Evolutionary conservation across 2,797 vertebrate species (phyloP), one percentile per base, ranked within the genome.

Genomic region (Sebastes oblongus): DNA sequence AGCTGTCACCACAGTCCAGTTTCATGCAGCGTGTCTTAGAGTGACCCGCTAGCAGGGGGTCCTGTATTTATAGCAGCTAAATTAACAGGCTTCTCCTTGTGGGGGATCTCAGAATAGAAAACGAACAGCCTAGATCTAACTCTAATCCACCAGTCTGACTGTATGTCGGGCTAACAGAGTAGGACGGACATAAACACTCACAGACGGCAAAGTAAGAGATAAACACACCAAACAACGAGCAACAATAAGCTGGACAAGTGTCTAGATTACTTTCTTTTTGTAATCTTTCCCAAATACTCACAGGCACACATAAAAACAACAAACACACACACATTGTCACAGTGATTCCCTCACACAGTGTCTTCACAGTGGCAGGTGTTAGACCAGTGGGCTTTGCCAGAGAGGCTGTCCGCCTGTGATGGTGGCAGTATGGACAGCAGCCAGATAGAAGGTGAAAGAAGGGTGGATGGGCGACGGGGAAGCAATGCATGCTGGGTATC

Each of bases 61-160:
- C 70, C 71, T 72, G 78, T 94, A 94, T 94, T 93, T 93, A 92
- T 91, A 93, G 93, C 82, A 69, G 83, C 86, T 89, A 92, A 90
- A 94, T 94, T 90, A 94, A 87, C 91, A 85, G 80, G 80, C 86
- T 84, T 93, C 86, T 87, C 86, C 90, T 90, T 87, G 66, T 85
- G 88, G 89, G 89, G 89, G 70, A 84, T 89, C 90, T 91, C 46
- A 88, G 86, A 92, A 94, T 93, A 95, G 91, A 84, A 67, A 69
- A 67, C 55, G 20, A 75, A 77, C 78, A 88, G 88, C 89, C 90
- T 82, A 84, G 80, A 87, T 90, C 83, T 72, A 34, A 68, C 12
- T 87, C 75, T 93, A 91, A 92, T 88, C 90, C 13, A 6, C 90
- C 12, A 6, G 70, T 72, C 64, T 65, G 83, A 18, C 60, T 78